phyloP scores from a whole-genome alignment of 1,140 invertebrate genomes.

The Brachionus manjavacas region DNA sequence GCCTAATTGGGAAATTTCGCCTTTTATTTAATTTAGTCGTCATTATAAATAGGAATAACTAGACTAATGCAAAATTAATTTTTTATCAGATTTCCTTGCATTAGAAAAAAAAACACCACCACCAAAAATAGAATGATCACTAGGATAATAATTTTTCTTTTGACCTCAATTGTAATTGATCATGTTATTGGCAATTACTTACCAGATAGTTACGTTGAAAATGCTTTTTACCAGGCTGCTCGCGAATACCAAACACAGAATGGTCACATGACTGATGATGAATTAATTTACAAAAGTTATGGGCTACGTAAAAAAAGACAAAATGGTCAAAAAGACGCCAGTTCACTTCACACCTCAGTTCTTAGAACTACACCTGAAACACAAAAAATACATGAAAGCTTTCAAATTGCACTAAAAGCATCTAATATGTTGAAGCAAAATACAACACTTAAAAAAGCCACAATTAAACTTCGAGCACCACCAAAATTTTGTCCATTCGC shows the following conservation, averaged over 20 bases:
- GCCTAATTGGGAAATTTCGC: background rate
- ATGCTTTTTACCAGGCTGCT: background rate
- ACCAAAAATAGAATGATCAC: background rate
- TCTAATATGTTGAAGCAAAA: slow-evolving; percentile 14
- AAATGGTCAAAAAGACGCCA: background rate
- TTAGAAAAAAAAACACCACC: background rate
- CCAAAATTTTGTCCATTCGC: slow-evolving; percentile 39
- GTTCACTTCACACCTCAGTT: background rate
- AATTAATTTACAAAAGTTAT: background rate
- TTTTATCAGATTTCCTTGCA: background rate
- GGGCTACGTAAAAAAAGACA: background rate
- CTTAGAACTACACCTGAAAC: slow-evolving; percentile 7
- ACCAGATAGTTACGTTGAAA: background rate
- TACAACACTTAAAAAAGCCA: background rate
- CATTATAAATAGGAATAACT: background rate
- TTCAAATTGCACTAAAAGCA: slow-evolving; percentile 25
- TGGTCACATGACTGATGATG: background rate
- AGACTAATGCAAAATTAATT: background rate
- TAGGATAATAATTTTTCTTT: background rate
- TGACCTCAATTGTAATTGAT: background rate
- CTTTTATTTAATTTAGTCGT: background rate
- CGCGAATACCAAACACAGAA: background rate
- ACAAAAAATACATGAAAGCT: slow-evolving; percentile 28
- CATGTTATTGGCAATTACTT: background rate
- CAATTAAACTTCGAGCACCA: slow-evolving; percentile 9